phyloP scores from a whole-genome alignment of 2,113 vertebrate genomes.

The sheep (Ovis aries) region ARS-UI_Ramb_v3.0 NC_056071.1:41611001-41611500 shows the following conservation, averaged over 20 bases:
- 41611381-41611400: slow-evolving; percentile 34
- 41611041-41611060: neutral
- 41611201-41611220: neutral
- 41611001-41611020: slow-evolving; percentile 15
- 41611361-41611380: slow-evolving; percentile 13
- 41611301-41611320: slow-evolving; percentile 37
- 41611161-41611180: neutral
- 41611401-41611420: slow-evolving; percentile 44
- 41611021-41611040: slow-evolving; percentile 27
- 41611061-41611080: neutral
- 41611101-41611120: neutral
- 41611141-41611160: slow-evolving; percentile 31
- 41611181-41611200: slow-evolving; percentile 2
- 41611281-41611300: slow-evolving; percentile 49
- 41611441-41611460: neutral
- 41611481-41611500: slow-evolving; percentile 9
- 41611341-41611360: neutral
- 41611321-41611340: slow-evolving; percentile 7
- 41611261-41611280: slow-evolving; percentile 45
- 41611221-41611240: slow-evolving; percentile 19
- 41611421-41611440: slow-evolving; percentile 29
- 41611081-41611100: neutral
- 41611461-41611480: neutral
- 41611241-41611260: slow-evolving; percentile 27
- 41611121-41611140: slow-evolving; percentile 25